phyloP scores from a whole-genome alignment of 2,113 vertebrate species.

The Syngnathus floridae region DNA sequence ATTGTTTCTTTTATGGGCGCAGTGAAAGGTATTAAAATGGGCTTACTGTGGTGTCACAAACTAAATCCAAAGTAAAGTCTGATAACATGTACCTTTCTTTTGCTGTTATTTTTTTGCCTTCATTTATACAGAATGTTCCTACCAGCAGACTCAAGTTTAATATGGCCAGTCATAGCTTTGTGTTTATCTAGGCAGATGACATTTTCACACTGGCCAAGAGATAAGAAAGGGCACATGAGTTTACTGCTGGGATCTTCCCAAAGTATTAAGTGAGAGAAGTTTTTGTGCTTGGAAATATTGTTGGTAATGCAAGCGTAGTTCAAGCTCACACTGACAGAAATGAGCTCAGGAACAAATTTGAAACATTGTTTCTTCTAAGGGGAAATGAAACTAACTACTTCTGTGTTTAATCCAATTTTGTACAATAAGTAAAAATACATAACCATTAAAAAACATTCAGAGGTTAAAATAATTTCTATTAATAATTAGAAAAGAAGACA shows the following conservation, averaged over 20 bases:
- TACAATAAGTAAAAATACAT: too few species aligned
- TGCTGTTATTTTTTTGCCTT: not conserved
- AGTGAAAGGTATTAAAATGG: not conserved
- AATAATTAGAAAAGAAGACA: too few species aligned
- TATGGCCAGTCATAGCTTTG: not conserved
- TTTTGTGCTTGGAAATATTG: not conserved
- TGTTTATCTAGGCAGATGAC: slow-evolving; percentile 7
- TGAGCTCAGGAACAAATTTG: slow-evolving; percentile 14
- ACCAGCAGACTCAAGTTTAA: too few species aligned
- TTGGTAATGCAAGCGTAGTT: not conserved
- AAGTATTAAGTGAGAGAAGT: not conserved
- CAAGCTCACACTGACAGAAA: not conserved
- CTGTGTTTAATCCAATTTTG: too few species aligned
- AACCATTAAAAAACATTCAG: too few species aligned
- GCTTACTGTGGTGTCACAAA: not conserved
- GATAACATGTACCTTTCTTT: not conserved
- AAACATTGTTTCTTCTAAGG: not conserved
- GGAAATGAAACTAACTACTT: not conserved
- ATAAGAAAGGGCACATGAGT: slow-evolving; percentile 1
- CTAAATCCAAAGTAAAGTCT: not conserved
- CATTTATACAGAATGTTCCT: not conserved
- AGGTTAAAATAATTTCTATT: too few species aligned
- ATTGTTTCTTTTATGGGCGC: not conserved
- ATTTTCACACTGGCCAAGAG: not conserved
- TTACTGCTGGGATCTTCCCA: slow-evolving; percentile 17